A percentile compares a stretch with the other conserved stretches of the same genome.
These are phyloP conservation scores for Gymnoscelis rufifasciata DNA, from an alignment of 2,888 invertebrate genomes.

Conservation along the genomic window DNA sequence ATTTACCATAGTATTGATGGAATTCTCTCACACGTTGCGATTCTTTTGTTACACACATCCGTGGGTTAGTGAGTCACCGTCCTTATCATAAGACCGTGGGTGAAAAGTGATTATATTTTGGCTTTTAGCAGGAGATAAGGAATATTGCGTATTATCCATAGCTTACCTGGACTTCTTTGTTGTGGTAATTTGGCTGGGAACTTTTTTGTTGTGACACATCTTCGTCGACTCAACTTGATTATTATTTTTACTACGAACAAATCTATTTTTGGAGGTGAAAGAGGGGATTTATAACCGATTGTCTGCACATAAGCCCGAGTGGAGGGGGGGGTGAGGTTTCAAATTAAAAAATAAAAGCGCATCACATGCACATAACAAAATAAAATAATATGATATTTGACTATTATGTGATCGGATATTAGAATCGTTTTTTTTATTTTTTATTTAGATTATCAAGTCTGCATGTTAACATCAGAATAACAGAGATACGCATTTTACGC, in stretches of 20 bases:
- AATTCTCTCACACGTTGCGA: conserved; percentile 43
- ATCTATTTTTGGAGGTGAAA: not conserved
- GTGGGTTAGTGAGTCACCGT: conserved; percentile 27
- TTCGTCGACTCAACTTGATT: no score
- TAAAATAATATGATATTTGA: no score
- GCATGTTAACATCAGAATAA: not conserved
- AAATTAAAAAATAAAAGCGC: no score
- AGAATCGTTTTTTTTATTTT: no score
- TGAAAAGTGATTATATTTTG: conserved; percentile 18
- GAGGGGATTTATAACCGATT: not conserved
- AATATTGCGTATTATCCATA: not conserved
- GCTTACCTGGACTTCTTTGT: conserved; percentile 5
- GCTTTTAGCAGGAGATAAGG: conserved; percentile 17
- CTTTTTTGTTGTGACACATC: not conserved
- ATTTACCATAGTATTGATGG: conserved; percentile 31
- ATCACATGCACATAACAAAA: no score
- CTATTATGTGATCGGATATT: no score
- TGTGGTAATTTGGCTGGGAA: not conserved
- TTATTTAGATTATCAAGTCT: no score
- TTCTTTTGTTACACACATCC: conserved; percentile 39
- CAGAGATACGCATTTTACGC: conserved; percentile 2
- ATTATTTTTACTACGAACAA: not conserved
- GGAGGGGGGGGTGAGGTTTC: no score
- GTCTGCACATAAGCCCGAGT: no score
- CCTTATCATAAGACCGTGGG: conserved; percentile 21